Conservation (phyloP, 2,888 invertebrate species). For the Lysandra bellargus region DNA sequence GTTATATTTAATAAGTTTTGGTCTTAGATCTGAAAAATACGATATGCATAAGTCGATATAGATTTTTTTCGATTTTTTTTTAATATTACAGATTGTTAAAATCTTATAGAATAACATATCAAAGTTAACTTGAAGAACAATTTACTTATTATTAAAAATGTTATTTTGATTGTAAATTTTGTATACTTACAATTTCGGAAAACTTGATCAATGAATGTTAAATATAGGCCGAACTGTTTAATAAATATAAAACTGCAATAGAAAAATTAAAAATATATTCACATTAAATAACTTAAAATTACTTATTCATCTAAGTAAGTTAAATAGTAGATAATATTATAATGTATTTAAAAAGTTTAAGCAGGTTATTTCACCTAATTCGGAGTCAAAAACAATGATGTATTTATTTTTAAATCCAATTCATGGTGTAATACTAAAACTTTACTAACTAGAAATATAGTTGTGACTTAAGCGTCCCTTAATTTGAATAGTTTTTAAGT, state of each 20-base stretch:
- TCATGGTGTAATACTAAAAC: too few species aligned
- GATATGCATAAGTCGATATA: slow-evolving; percentile 11
- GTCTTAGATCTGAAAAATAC: slow-evolving; percentile 18
- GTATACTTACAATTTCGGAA: background rate
- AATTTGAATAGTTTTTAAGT: too few species aligned
- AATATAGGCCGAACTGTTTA: background rate
- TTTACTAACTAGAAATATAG: too few species aligned
- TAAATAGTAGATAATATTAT: too few species aligned
- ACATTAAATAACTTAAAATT: too few species aligned
- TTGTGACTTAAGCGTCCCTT: too few species aligned
- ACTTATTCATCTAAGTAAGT: too few species aligned
- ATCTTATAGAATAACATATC: background rate
- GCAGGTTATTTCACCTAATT: too few species aligned
- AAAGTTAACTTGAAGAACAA: slow-evolving; percentile 9
- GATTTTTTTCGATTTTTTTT: background rate
- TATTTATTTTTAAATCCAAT: too few species aligned
- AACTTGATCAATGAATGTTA: background rate
- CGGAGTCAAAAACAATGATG: too few species aligned
- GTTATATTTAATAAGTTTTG: slow-evolving; percentile 14
- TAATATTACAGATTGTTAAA: background rate
- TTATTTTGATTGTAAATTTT: background rate
- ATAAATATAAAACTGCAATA: background rate
- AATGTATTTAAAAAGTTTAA: too few species aligned
- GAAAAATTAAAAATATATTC: background rate
- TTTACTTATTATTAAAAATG: background rate